These are phyloP conservation scores for Sipha flava DNA, from an alignment of 1,140 invertebrate genomes.

Conservation along the genomic window DNA sequence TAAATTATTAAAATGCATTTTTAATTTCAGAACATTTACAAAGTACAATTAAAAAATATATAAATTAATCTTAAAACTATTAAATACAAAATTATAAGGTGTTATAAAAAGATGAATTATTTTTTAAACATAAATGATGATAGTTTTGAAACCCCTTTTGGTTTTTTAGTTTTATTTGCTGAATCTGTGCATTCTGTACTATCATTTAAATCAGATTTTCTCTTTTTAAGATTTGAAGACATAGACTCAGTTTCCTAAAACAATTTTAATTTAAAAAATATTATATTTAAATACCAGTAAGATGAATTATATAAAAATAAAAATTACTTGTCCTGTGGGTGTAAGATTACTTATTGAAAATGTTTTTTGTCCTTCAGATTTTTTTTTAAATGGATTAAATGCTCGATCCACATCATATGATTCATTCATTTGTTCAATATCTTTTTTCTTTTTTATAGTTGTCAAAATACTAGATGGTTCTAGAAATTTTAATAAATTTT, in stretches of 20 bases:
- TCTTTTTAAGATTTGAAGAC: background rate
- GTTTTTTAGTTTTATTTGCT: slow-evolving; percentile 3
- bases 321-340: background rate
- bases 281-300: background rate
- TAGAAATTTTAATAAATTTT: background rate
- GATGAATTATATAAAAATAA: background rate
- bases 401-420: background rate
- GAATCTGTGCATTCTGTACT: background rate
- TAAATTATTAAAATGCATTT: background rate
- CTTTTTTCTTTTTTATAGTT: slow-evolving; percentile 13
- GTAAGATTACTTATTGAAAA: background rate
- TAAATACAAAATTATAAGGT: background rate
- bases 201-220: slow-evolving; percentile 20
- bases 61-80: background rate
- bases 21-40: background rate
- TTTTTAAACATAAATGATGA: slow-evolving; percentile 29
- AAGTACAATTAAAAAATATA: background rate
- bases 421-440: background rate
- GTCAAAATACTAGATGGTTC: background rate
- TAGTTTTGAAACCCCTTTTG: slow-evolving; percentile 21
- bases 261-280: background rate
- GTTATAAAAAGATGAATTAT: background rate
- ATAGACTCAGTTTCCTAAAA: background rate
- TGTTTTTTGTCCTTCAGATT: background rate
- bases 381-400: slow-evolving; percentile 11